These are phyloP conservation scores for Ophion slaviceki DNA, from an alignment of 2,888 invertebrate genomes.

Conservation along the genomic window DNA sequence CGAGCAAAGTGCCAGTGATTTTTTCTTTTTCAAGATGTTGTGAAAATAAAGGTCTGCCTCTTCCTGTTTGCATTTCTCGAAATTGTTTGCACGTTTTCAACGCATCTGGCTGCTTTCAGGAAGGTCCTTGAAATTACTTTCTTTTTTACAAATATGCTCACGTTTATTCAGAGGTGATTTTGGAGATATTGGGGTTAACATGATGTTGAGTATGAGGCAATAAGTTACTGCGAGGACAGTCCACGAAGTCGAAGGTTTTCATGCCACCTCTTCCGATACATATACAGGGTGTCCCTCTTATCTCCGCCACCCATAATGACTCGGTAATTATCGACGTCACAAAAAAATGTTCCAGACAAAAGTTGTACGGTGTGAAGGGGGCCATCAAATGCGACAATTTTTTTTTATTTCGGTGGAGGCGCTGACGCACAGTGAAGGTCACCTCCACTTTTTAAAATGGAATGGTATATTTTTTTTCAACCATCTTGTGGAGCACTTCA, in stretches of 20 bases:
- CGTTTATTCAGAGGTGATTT: not conserved
- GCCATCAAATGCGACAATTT: too few species aligned
- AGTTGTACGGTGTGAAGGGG: too few species aligned
- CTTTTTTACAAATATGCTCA: not conserved
- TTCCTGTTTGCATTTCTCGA: conserved; percentile 11
- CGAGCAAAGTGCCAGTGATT: conserved; percentile 4
- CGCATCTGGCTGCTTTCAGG: not conserved
- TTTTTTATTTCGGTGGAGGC: too few species aligned
- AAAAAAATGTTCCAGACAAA: too few species aligned
- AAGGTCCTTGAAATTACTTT: not conserved
- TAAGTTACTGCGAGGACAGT: not conserved
- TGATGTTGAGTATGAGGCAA: not conserved
- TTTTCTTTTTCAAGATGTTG: conserved; percentile 1
- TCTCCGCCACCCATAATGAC: too few species aligned
- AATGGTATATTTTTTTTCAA: too few species aligned
- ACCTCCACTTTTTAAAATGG: too few species aligned
- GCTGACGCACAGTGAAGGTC: too few species aligned
- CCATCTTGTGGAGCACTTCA: too few species aligned
- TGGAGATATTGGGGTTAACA: not conserved
- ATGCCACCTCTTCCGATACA: not conserved
- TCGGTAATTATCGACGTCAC: too few species aligned
- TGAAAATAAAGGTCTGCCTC: conserved; percentile 13
- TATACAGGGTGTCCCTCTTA: too few species aligned
- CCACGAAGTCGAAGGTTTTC: too few species aligned
- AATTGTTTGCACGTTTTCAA: not conserved